Evolutionary conservation across 2,888 invertebrate genomes (phyloP).

Genomic region (Dolomedes plantarius): DNA sequence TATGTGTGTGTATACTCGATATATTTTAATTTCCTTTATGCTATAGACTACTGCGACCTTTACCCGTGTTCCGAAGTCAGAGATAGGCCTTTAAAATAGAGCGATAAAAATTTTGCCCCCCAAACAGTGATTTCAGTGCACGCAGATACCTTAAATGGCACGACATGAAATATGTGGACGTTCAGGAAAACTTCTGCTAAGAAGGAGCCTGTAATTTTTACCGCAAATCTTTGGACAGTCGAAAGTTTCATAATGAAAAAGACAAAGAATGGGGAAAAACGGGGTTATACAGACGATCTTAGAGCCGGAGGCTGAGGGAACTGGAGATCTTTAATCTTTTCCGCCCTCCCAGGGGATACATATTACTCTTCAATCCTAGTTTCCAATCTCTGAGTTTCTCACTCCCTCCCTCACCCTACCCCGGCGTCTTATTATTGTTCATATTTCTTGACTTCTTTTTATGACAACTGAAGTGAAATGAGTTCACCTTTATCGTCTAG

Average conservation of each 20-base stretch:
- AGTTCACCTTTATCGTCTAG: neutral
- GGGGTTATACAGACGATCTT: neutral
- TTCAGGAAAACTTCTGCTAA: too few relatives aligned
- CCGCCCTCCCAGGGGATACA: neutral
- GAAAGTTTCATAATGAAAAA: neutral
- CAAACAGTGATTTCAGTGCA: too few relatives aligned
- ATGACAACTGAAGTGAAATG: neutral
- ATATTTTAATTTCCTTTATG: too few relatives aligned
- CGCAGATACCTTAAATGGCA: too few relatives aligned
- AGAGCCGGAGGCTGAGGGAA: conserved; percentile 4
- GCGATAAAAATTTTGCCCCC: too few relatives aligned
- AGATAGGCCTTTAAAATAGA: too few relatives aligned
- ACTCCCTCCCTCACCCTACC: neutral
- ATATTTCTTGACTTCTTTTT: neutral
- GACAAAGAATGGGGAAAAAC: neutral
- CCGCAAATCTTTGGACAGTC: neutral
- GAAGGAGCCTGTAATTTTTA: neutral
- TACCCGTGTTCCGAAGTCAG: too few relatives aligned
- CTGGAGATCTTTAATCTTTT: conserved; percentile 6
- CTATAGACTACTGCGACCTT: too few relatives aligned
- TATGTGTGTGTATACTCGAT: too few relatives aligned
- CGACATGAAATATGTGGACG: too few relatives aligned
- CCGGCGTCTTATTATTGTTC: neutral
- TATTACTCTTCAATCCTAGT: conserved; percentile 17
- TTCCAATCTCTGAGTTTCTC: neutral